Conservation (phyloP, 2,113 vertebrate genomes). For the human region GRCh38 chr1:78914001-78914500, state of each 20-base stretch:
- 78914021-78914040: neutral
- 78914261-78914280: neutral
- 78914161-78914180: neutral
- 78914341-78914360: neutral
- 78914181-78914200: neutral
- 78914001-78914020: neutral
- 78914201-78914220: neutral
- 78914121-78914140: neutral
- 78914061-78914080: neutral
- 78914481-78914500: neutral
- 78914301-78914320: neutral
- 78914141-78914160: fast-evolving
- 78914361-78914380: neutral
- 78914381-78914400: neutral
- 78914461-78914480: neutral
- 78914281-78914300: neutral
- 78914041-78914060: neutral
- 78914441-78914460: neutral
- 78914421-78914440: neutral
- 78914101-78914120: neutral
- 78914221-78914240: neutral
- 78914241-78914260: neutral
- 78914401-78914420: neutral
- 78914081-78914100: neutral
- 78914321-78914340: neutral